Evolutionary conservation across 1,140 invertebrate genomes (phyloP).

Genomic region (Megathymus violae): DNA sequence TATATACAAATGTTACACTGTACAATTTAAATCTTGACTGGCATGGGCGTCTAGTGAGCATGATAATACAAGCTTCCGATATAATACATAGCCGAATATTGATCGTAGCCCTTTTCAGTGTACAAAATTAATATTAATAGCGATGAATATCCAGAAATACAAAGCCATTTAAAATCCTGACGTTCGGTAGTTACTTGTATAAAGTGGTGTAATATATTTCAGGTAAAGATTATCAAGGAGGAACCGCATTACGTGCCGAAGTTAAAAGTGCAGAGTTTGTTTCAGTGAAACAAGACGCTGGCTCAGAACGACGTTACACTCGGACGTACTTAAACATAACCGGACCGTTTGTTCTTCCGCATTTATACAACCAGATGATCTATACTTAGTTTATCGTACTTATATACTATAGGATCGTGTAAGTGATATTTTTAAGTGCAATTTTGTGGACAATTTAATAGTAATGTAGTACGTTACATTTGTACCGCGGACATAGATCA

Average conservation of each 20-base stretch:
- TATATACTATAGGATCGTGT: slow-evolving; percentile 38
- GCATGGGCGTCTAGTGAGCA: no score
- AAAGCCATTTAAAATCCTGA: not conserved
- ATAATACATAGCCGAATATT: no score
- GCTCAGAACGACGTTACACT: slow-evolving; percentile 1
- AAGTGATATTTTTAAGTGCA: slow-evolving; percentile 56
- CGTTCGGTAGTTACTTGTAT: not conserved
- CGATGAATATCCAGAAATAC: no score
- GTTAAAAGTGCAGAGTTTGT: slow-evolving; percentile 72
- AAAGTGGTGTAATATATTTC: slow-evolving; percentile 35
- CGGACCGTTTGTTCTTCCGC: slow-evolving; percentile 9
- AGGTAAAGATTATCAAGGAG: slow-evolving; percentile 68
- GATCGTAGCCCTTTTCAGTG: no score
- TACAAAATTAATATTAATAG: no score
- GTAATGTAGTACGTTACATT: slow-evolving; percentile 20
- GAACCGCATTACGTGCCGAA: slow-evolving; percentile 68
- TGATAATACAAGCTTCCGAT: no score
- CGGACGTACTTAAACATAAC: slow-evolving; percentile 13
- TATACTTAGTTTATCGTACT: slow-evolving; percentile 26
- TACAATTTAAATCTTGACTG: no score
- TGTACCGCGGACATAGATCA: slow-evolving; percentile 14
- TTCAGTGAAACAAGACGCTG: slow-evolving; percentile 57
- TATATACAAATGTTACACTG: slow-evolving; percentile 4
- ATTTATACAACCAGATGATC: slow-evolving; percentile 17
- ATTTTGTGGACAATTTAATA: slow-evolving; percentile 36